Percentiles rank a stretch among this genome's conserved stretches.
Conservation (phyloP, 2,888 invertebrate genomes). For the Cryptophagus acutangulus region DNA sequence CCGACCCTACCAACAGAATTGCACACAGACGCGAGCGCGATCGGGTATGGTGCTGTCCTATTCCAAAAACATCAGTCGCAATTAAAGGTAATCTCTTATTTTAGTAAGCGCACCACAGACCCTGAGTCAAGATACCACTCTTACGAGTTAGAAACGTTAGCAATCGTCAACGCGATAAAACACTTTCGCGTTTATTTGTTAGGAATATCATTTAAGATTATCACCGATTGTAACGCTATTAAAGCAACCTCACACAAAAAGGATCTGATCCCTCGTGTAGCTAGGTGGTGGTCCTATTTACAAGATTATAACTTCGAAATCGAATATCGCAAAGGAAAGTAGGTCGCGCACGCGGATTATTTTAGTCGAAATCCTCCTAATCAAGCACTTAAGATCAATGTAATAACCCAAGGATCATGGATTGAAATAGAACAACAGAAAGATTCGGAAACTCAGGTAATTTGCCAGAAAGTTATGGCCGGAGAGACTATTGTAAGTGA, state of each 20-base stretch:
- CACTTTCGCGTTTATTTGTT: too few relatives aligned
- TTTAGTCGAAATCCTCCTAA: constrained; percentile 12
- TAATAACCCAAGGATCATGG: constrained; percentile 15
- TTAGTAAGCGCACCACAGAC: constrained; percentile 19
- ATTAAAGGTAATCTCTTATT: constrained; percentile 23
- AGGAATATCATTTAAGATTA: too few relatives aligned
- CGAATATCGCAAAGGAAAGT: constrained; percentile 17
- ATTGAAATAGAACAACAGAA: constrained; percentile 9
- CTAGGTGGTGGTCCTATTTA: constrained; percentile 12
- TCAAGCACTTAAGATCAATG: too few relatives aligned
- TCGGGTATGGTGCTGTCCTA: constrained; percentile 20
- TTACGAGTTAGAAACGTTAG: too few relatives aligned
- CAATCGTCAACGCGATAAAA: too few relatives aligned
- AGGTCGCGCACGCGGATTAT: constrained; percentile 18
- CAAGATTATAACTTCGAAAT: constrained; percentile 22
- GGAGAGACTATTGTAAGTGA: too few relatives aligned
- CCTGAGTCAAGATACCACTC: constrained; percentile 22
- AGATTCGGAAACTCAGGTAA: constrained; percentile 11
- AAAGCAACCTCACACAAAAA: constrained; percentile 26
- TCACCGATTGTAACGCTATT: constrained; percentile 40
- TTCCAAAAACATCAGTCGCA: constrained; percentile 18
- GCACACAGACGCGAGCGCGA: too few relatives aligned
- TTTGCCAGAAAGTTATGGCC: constrained; percentile 11
- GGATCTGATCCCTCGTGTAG: constrained; percentile 9
- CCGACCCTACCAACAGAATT: constrained; percentile 13